A percentile compares a stretch with the other conserved stretches of the same genome.
Evolutionary conservation across 2,888 invertebrate genomes (phyloP).

Genomic region (Apoderus coryli): DNA sequence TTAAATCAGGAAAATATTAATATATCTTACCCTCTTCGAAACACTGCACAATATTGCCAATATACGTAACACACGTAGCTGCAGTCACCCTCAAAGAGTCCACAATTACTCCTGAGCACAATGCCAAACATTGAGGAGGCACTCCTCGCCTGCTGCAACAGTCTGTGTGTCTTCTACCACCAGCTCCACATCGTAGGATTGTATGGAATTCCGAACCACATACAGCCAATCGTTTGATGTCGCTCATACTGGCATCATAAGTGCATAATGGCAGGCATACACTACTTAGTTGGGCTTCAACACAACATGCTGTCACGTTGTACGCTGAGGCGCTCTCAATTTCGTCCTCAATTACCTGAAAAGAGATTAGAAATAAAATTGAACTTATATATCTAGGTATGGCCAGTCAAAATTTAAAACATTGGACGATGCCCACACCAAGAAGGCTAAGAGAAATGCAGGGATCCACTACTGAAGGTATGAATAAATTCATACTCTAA

Average conservation of each 20-base stretch:
- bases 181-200: constrained; percentile 46
- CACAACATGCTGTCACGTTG: constrained; percentile 70
- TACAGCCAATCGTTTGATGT: constrained; percentile 55
- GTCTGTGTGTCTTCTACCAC: constrained; percentile 57
- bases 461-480: no score
- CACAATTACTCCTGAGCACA: constrained; percentile 55
- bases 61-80: constrained; percentile 61
- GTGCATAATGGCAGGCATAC: constrained; percentile 66
- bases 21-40: constrained; percentile 72
- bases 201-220: constrained; percentile 68
- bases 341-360: constrained; percentile 43
- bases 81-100: constrained; percentile 44
- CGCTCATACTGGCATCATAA: constrained; percentile 70
- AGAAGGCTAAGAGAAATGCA: no score
- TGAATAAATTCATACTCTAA: no score
- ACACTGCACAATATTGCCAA: constrained; percentile 73
- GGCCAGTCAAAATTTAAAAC: constrained; percentile 1
- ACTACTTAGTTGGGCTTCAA: constrained; percentile 48
- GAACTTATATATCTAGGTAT: no score
- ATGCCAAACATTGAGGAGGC: constrained; percentile 48
- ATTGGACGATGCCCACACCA: neutral
- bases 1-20: neutral
- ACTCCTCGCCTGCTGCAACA: constrained; percentile 66
- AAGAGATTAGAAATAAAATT: no score
- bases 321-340: constrained; percentile 46